phyloP scores from a whole-genome alignment of 2,888 invertebrate genomes.

The Lymantria monacha region DNA sequence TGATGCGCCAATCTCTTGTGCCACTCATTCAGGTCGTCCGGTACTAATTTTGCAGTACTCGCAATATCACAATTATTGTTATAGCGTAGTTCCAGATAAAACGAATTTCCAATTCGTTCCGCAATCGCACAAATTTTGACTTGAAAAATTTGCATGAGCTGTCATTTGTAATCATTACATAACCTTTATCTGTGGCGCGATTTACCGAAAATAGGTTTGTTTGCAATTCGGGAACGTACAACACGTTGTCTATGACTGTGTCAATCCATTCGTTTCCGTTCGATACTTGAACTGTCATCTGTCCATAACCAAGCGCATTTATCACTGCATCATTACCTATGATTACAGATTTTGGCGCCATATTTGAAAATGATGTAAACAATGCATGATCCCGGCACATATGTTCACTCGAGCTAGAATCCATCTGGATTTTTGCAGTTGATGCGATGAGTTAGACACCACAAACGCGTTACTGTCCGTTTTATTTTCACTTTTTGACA shows the following conservation, averaged over 20 bases:
- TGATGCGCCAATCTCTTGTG: constrained; percentile 24
- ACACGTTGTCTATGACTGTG: constrained; percentile 26
- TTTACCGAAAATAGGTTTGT: constrained; percentile 28
- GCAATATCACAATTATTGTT: constrained; percentile 6
- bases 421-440: neutral
- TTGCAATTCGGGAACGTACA: constrained; percentile 25
- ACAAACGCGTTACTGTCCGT: neutral
- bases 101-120: neutral
- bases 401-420: neutral
- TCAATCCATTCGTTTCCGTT: constrained; percentile 25
- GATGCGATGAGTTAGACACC: neutral
- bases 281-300: constrained; percentile 19
- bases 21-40: constrained; percentile 11
- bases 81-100: neutral
- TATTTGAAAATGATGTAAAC: constrained; percentile 11
- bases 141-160: constrained; percentile 21
- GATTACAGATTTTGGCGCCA: constrained; percentile 14
- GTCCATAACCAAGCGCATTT: constrained; percentile 19
- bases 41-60: neutral
- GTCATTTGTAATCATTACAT: constrained; percentile 23
- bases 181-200: constrained; percentile 22
- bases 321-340: constrained; percentile 22
- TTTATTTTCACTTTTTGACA: no score
- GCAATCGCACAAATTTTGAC: constrained; percentile 1
- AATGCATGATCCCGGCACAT: constrained; percentile 20